Percentiles rank a stretch among this genome's conserved stretches.
These are phyloP conservation scores for Caenorhabditis zanzibari DNA, from an alignment of 2,888 invertebrate genomes.

Conservation along the genomic window DNA sequence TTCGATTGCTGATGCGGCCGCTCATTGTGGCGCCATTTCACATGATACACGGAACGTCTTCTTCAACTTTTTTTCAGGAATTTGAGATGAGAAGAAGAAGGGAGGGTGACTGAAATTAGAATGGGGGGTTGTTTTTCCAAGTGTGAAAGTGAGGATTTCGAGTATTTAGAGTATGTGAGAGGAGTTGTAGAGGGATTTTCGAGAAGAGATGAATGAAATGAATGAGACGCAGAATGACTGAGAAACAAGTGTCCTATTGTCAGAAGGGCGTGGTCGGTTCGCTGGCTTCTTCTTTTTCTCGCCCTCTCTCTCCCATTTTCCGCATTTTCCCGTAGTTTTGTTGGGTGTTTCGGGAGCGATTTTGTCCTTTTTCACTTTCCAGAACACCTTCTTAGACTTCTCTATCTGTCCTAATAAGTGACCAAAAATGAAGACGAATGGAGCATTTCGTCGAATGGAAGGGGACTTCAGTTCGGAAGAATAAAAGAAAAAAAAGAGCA, in stretches of 20 bases:
- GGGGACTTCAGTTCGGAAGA: not conserved
- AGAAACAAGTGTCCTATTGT: conserved; percentile 64
- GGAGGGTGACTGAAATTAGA: conserved; percentile 23
- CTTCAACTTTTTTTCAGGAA: conserved; percentile 24
- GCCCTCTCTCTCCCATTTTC: conserved; percentile 15
- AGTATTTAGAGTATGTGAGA: conserved; percentile 31
- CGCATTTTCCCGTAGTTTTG: conserved; percentile 31
- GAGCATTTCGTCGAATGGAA: not conserved
- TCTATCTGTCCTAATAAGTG: conserved; percentile 17
- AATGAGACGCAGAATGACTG: conserved; percentile 41
- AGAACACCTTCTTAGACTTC: conserved; percentile 34
- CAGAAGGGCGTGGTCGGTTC: conserved; percentile 61
- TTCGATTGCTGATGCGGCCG: conserved; percentile 62
- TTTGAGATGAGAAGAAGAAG: not conserved
- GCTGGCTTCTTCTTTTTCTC: conserved; percentile 46
- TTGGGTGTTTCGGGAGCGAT: conserved; percentile 53
- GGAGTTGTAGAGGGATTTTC: conserved; percentile 9
- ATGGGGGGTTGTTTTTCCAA: not conserved
- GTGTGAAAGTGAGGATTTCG: conserved; percentile 35
- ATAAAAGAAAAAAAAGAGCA: conserved; percentile 40
- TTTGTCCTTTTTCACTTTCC: conserved; percentile 43
- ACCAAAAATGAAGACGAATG: conserved; percentile 44
- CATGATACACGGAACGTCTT: conserved; percentile 45
- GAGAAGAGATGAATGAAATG: conserved; percentile 26
- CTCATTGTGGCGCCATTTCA: conserved; percentile 62